Percentiles rank a stretch among this genome's conserved stretches.
Conservation (phyloP, 2,113 vertebrate genomes). For the Dendropsophus ebraccatus region DNA sequence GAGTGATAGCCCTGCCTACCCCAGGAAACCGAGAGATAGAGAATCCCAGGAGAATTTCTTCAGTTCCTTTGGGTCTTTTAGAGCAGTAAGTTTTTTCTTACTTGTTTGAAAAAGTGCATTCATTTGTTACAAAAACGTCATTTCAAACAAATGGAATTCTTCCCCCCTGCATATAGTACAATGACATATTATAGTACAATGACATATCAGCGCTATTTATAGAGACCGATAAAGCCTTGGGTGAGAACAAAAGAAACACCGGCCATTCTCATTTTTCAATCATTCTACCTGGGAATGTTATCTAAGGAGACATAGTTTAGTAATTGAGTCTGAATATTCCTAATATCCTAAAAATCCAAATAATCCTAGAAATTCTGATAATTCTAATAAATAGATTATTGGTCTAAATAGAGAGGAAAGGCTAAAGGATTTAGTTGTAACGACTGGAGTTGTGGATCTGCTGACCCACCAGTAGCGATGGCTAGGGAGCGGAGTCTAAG, state of each 20-base stretch:
- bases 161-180: not conserved
- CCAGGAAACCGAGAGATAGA: conserved; percentile 3
- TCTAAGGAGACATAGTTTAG: not conserved
- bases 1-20: conserved; percentile 47
- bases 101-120: conserved; percentile 38
- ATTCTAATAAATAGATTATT: no score
- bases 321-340: not conserved
- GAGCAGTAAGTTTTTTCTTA: not conserved
- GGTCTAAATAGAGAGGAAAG: no score
- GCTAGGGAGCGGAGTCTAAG: no score
- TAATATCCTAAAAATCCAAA: no score
- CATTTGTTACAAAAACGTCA: conserved; percentile 37
- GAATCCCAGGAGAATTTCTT: not conserved
- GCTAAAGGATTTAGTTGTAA: no score
- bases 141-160: not conserved
- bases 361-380: no score
- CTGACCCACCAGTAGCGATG: no score
- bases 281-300: no score
- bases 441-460: no score
- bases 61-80: not conserved
- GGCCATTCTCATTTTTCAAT: no score
- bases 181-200: not conserved
- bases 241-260: no score
- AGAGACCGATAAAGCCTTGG: not conserved
- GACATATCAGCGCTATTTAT: not conserved